Percentiles rank a stretch among this genome's conserved stretches.
Conservation (phyloP, 2,113 vertebrate species). For the Neogobius melanostomus region DNA sequence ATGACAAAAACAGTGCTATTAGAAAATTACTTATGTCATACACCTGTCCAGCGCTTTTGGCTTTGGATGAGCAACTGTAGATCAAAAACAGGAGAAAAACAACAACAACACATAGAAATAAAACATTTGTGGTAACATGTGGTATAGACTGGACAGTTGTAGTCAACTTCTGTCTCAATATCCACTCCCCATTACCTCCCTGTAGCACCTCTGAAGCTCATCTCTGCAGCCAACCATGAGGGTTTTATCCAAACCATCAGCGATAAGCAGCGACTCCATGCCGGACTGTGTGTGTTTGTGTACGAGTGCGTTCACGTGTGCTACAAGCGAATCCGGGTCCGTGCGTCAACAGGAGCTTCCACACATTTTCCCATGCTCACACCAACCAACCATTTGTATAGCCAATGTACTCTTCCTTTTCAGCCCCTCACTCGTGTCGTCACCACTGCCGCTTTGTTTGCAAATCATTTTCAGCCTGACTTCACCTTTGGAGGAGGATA, state of each 20-base stretch:
- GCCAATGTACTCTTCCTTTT: constrained; percentile 57
- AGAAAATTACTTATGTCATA: not conserved
- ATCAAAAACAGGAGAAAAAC: not conserved
- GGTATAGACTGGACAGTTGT: too few relatives aligned
- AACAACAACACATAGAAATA: not conserved
- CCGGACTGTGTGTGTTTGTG: constrained; percentile 19
- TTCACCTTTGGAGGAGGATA: constrained; percentile 69
- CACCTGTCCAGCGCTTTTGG: not conserved
- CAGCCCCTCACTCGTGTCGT: constrained; percentile 42
- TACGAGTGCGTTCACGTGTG: constrained; percentile 17
- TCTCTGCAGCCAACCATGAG: constrained; percentile 2
- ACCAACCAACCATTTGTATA: constrained; percentile 70
- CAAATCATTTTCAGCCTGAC: constrained; percentile 69
- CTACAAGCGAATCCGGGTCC: constrained; percentile 13
- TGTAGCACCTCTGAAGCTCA: not conserved
- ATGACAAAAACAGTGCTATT: constrained; percentile 35
- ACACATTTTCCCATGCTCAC: constrained; percentile 79
- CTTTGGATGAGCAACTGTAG: not conserved
- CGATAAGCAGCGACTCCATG: constrained; percentile 4
- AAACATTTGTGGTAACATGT: too few relatives aligned
- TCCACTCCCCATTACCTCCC: not conserved
- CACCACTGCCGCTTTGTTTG: constrained; percentile 64
- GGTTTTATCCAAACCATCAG: not conserved
- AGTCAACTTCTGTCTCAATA: not conserved
- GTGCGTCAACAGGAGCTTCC: constrained; percentile 62